Evolutionary conservation across 2,888 invertebrate genomes (phyloP).

Genomic region (Candidula unifasciata): DNA sequence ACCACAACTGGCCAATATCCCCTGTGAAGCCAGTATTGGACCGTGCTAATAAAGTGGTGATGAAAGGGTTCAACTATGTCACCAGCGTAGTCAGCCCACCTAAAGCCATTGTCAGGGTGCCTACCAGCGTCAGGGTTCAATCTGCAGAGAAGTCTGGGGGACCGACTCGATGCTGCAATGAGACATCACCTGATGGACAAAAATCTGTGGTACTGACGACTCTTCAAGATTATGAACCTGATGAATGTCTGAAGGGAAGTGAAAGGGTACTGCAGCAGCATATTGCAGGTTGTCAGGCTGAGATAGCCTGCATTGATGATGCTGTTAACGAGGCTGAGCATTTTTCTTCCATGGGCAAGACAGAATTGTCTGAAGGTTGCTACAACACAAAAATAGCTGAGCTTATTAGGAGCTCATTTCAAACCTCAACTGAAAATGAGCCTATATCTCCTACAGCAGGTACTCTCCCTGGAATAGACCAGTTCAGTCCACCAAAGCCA

Average conservation of each 20-base stretch:
- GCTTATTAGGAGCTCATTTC: neutral
- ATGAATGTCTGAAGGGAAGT: neutral
- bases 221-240: neutral
- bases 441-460: neutral
- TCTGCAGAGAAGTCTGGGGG: neutral
- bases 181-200: neutral
- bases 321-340: neutral
- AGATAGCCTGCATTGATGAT: neutral
- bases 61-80: neutral
- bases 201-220: neutral
- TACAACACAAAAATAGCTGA: neutral
- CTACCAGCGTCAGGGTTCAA: neutral
- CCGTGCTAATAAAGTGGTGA: neutral
- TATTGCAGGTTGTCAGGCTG: neutral
- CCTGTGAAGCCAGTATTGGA: neutral
- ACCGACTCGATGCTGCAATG: neutral
- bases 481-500: neutral
- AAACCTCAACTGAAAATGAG: neutral
- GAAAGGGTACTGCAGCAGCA: too few relatives aligned
- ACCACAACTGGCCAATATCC: neutral
- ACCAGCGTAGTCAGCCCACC: neutral
- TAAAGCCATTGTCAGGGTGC: neutral
- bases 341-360: too few relatives aligned
- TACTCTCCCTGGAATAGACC: too few relatives aligned
- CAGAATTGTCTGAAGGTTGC: neutral